Evolutionary conservation across 1,140 invertebrate genomes (phyloP), one percentile per base, ranked within the genome.

Genomic region (Harlomillsia oculata): DNA sequence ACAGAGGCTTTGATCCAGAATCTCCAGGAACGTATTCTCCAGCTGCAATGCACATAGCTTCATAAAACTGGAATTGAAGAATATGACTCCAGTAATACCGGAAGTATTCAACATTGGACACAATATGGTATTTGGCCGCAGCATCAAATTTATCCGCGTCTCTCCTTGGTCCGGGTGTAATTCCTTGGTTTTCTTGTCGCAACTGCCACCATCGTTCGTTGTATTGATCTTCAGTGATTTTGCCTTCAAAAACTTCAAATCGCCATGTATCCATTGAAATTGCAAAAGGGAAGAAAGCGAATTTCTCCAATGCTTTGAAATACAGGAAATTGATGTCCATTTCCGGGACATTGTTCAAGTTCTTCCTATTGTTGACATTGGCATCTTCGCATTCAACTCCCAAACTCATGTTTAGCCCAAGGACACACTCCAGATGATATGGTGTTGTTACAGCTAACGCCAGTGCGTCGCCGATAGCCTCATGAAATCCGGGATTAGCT

Each of bases 401-500:
- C 26, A 45, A 48, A 16, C n/a, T 49, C 40, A 28, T 50, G 23
- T 29, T 40, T 13, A 29, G 53, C 1, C 43, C 21, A n/a, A 29
- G 53, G 30, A 21, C 28, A 29, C 56, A 51, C 21, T 50, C 39
- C n/a, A 51, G 41, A 44, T 46, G 52, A 5, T 28, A 25, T 16
- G 51, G 51, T 18, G 51, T 53, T 23, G 30, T 32, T 21, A 53
- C 51, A 18, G 51, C 51, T 5, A 53, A 23, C 0, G 80, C 79
- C 14, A 91, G 78, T 0, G 84, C 81, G 68, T 92, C 88, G 14
- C 88, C 87, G 1, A 92, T 77, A 3, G 87, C 89, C 70, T 92
- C 89, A 67, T 91, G 86, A 68, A 92, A 92, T 32, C 84, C 85
- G 82, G 65, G 62, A 53, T 62, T 62, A 29, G 53, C 53, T n/a